These are phyloP conservation scores for Xestia xanthographa DNA, from an alignment of 2,888 invertebrate species.

Conservation along the genomic window DNA sequence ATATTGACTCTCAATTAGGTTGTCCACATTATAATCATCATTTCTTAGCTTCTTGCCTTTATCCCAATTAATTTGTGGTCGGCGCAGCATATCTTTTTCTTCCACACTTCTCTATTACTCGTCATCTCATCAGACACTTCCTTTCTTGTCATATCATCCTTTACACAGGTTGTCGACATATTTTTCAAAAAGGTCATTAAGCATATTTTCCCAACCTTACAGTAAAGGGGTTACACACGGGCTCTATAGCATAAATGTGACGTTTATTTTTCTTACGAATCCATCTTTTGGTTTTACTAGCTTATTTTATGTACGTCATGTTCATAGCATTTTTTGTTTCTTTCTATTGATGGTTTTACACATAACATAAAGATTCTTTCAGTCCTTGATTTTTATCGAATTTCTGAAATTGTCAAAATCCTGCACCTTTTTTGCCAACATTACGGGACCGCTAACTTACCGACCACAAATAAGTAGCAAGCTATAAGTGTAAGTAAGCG, in stretches of 20 bases:
- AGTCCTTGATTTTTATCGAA: not conserved
- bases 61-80: too few species aligned
- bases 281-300: not conserved
- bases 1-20: not conserved
- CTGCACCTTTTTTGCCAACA: constrained; percentile 66
- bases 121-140: too few species aligned
- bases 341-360: not conserved
- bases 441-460: constrained; percentile 72
- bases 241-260: too few species aligned
- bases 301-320: not conserved
- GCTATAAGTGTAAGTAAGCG: constrained; percentile 66
- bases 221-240: not conserved
- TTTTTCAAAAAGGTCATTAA: not conserved
- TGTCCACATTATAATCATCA: too few species aligned
- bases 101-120: too few species aligned
- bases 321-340: not conserved
- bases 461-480: constrained; percentile 74
- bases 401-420: constrained; percentile 1
- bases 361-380: not conserved
- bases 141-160: too few species aligned
- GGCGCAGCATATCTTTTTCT: too few species aligned
- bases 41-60: too few species aligned
- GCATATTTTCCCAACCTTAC: not conserved
- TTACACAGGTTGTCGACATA: too few species aligned
- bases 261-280: not conserved